Base-by-base conservation (phyloP, 1,140 invertebrate genomes). In the Onthophagus taurus region DNA sequence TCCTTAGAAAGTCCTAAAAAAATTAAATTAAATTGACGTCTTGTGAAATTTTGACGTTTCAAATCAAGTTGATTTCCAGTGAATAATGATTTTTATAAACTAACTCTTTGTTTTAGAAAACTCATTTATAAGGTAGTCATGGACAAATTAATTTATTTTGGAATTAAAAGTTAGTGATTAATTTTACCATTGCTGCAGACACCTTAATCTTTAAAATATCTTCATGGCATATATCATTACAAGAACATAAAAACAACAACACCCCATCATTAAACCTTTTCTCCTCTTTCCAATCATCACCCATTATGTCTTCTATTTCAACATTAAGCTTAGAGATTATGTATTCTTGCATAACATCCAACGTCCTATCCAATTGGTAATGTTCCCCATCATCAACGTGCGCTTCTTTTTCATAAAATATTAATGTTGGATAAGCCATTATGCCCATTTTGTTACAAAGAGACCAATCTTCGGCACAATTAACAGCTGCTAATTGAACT, bases 391-490 rank as follows among this genome's bases (percentile, higher is more conserved):
- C 59, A 47, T 58, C 51, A 33, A 65, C 50, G 45, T 57, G 57
- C n/a, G 58, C 54, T 39, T 63, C 52, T 55, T 63, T 65, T 36
- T 61, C 57, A 49, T 63, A 65, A 48, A 55, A 63, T 13, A 65
- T 42, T 13, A 65, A 51, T 34, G 51, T 57, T 2, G 62, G 62
- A 51, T 65, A 65, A 2, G 59, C 52, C 19, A 50, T 44, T 14
- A 63, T 79, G 33, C 72, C 69, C 55, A 85, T 67, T 57, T 77
- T 67, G 47, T 72, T 67, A 65, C 85, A 89, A 13, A 89, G 54
- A 33, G 69, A 57, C 70, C 77, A 82, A 51, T 88, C 81, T 60
- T 89, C 84, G 63, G 81, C 80, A 68, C 85, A 89, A 63, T 89
- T 89, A 0, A 89, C 82, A 31, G 83, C 85, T 13, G 79, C 85